Evolutionary conservation across 2,797 vertebrate species (phyloP).

Genomic region (Hozukius guyotensis): DNA sequence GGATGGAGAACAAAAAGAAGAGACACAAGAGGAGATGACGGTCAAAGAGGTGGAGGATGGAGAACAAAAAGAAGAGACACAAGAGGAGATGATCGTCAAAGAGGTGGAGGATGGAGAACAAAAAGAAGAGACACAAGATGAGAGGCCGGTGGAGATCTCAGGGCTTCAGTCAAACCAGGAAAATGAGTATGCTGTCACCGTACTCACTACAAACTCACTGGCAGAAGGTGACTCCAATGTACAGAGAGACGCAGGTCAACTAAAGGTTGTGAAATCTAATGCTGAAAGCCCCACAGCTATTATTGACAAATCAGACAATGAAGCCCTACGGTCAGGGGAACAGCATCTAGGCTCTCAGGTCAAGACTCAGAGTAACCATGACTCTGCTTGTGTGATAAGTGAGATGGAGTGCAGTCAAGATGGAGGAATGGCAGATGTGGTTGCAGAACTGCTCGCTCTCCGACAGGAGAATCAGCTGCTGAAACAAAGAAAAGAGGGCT

Average conservation of each 20-base stretch:
- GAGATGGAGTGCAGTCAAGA: conserved; percentile 12
- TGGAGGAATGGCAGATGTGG: conserved; percentile 10
- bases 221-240: neutral
- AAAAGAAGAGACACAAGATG: neutral
- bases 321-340: neutral
- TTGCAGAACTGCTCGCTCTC: conserved; percentile 53
- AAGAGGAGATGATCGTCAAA: neutral
- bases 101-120: neutral
- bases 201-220: neutral
- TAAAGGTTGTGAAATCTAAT: neutral
- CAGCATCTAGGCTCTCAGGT: neutral
- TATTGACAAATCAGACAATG: neutral
- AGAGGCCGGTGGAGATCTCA: neutral
- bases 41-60: too few relatives aligned
- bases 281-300: neutral
- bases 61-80: too few relatives aligned
- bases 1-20: neutral
- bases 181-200: neutral
- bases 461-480: conserved; percentile 63
- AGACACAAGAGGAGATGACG: neutral
- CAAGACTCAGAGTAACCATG: conserved; percentile 22
- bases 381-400: conserved; percentile 21
- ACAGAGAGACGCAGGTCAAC: conserved; percentile 2
- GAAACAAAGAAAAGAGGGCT: conserved; percentile 50
- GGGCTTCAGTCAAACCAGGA: conserved; percentile 8